phyloP scores from a whole-genome alignment of 2,113 vertebrate species.

The Tragulus kanchil region DNA sequence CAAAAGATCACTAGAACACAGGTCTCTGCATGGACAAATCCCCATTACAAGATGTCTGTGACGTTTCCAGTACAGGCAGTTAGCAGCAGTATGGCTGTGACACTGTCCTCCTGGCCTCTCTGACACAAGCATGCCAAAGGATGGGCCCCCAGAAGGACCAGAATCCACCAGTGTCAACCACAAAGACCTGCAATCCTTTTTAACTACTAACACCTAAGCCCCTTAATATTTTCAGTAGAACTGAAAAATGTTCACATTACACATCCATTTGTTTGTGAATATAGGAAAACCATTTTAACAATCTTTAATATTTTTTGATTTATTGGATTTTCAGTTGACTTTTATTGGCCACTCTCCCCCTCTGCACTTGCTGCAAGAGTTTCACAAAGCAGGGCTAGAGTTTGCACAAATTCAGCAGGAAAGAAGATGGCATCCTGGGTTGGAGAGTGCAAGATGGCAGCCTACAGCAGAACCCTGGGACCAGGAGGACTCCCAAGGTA shows the following conservation, averaged over 20 bases:
- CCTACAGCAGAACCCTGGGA: not conserved
- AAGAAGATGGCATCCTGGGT: too few relatives aligned
- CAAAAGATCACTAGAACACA: not conserved
- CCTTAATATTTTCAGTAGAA: constrained; percentile 17
- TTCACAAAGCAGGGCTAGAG: not conserved
- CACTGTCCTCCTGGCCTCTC: not conserved
- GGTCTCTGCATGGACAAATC: not conserved
- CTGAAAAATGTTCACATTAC: not conserved
- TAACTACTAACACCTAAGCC: not conserved
- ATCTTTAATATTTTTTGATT: constrained; percentile 58
- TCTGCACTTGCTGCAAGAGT: not conserved
- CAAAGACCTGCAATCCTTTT: not conserved
- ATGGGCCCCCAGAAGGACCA: not conserved
- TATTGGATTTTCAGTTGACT: constrained; percentile 55
- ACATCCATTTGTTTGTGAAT: constrained; percentile 17
- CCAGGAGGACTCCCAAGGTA: not conserved
- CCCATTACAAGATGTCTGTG: not conserved
- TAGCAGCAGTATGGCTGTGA: not conserved
- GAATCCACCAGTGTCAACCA: not conserved
- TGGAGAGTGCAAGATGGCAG: too few relatives aligned
- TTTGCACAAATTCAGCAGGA: not conserved
- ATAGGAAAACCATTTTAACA: constrained; percentile 33
- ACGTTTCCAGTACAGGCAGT: not conserved
- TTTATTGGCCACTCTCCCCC: not conserved
- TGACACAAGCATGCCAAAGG: not conserved